A percentile compares a stretch with the other conserved stretches of the same genome.
phyloP scores from a whole-genome alignment of 2,113 vertebrate genomes.

The Sterrhoptilus dennistouni region DNA sequence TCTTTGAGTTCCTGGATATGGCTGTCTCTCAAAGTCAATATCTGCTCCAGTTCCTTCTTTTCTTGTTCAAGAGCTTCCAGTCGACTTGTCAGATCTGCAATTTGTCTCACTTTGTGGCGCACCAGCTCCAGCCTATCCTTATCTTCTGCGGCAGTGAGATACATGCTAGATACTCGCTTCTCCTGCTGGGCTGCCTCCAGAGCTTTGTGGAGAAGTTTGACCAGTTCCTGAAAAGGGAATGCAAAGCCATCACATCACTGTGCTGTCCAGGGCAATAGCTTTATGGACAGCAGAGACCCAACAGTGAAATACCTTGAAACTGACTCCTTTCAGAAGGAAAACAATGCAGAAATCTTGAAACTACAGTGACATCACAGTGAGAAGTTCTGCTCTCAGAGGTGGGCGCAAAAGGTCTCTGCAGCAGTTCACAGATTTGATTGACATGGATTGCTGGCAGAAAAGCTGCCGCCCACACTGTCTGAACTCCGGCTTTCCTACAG shows the following conservation, averaged over 20 bases:
- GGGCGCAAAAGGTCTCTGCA: not conserved
- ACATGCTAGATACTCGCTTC: slow-evolving; percentile 83
- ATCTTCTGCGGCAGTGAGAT: slow-evolving; percentile 78
- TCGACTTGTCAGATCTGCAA: slow-evolving; percentile 69
- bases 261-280: not conserved
- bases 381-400: not conserved
- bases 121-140: slow-evolving; percentile 86
- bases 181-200: slow-evolving; percentile 91
- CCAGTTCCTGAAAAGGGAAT: slow-evolving; percentile 80
- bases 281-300: not conserved
- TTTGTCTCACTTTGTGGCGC: slow-evolving; percentile 86
- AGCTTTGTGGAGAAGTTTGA: slow-evolving; percentile 89
- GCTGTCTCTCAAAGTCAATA: slow-evolving; percentile 68
- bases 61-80: slow-evolving; percentile 76
- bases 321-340: not conserved
- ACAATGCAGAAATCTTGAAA: not conserved
- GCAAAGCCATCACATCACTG: not conserved
- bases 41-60: slow-evolving; percentile 68
- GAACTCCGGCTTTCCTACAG: not conserved
- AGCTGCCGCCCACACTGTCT: not conserved
- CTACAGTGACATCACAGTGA: not conserved
- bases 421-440: not conserved
- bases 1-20: slow-evolving; percentile 80
- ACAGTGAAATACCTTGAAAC: not conserved
- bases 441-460: not conserved